Evolutionary conservation across 92 coral and sea anemone genomes (phyloP).

Genomic region (Parazoanthus atlanticus): DNA sequence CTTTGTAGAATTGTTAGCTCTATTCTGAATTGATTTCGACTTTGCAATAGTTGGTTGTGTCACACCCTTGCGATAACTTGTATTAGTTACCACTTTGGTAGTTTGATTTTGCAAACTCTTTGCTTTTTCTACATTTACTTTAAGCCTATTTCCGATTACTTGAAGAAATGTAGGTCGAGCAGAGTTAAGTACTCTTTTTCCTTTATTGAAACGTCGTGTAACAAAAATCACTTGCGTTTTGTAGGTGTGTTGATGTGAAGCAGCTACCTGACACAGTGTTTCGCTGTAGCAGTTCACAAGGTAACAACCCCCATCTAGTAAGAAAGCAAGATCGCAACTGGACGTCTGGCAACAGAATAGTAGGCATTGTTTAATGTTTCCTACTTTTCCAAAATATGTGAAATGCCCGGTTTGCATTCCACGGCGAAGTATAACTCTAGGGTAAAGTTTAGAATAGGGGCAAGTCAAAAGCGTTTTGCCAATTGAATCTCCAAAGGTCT

Average conservation of each 20-base stretch:
- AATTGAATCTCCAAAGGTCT: neutral
- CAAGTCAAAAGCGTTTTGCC: constrained; percentile 34
- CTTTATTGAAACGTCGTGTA: constrained; percentile 62
- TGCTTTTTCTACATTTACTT: neutral
- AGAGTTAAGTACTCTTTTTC: neutral
- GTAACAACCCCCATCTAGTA: constrained; percentile 80
- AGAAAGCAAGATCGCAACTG: constrained; percentile 83
- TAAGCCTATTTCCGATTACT: neutral
- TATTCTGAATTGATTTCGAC: neutral
- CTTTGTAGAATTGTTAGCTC: neutral
- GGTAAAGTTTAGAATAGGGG: constrained; percentile 53
- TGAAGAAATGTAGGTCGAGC: constrained; percentile 9
- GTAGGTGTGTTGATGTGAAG: constrained; percentile 57
- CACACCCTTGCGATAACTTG: neutral
- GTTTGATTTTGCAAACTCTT: neutral
- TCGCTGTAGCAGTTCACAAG: constrained; percentile 69
- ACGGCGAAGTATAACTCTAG: constrained; percentile 48
- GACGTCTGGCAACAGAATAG: constrained; percentile 64
- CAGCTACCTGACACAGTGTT: constrained; percentile 59
- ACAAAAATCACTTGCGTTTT: constrained; percentile 65
- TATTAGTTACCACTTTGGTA: neutral
- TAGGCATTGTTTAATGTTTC: constrained; percentile 64
- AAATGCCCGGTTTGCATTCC: constrained; percentile 81
- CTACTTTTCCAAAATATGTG: constrained; percentile 68
- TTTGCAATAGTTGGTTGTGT: neutral